phyloP scores from a whole-genome alignment of 2,888 invertebrate genomes.

The Polietes domitor region DNA sequence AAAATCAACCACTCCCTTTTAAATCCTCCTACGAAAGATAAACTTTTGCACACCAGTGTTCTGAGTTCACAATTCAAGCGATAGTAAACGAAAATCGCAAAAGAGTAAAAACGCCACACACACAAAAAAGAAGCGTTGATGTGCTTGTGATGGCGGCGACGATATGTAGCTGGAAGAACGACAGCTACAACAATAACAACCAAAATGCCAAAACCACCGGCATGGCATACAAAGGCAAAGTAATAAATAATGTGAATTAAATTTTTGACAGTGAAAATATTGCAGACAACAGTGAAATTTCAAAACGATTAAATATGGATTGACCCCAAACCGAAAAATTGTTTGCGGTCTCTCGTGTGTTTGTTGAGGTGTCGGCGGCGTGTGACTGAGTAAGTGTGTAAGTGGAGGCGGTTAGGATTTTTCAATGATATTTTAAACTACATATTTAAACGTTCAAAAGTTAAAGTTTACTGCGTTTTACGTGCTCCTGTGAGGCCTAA shows the following conservation, averaged over 20 bases:
- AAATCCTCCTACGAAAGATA: too few relatives aligned
- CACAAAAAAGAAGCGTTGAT: slow-evolving; percentile 57
- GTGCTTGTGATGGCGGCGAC: slow-evolving; percentile 56
- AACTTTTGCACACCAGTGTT: slow-evolving; percentile 32
- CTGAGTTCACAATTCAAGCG: slow-evolving; percentile 59
- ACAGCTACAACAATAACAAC: slow-evolving; percentile 17
- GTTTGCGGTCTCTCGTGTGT: slow-evolving; percentile 9
- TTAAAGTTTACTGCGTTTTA: too few relatives aligned
- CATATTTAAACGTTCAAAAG: too few relatives aligned
- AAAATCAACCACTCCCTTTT: too few relatives aligned
- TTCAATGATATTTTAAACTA: too few relatives aligned
- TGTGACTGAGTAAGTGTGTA: neutral
- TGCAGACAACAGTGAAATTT: slow-evolving; percentile 66
- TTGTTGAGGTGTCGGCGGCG: neutral
- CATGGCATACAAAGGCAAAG: slow-evolving; percentile 30
- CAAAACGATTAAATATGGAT: slow-evolving; percentile 62
- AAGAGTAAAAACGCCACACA: neutral
- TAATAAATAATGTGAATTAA: slow-evolving; percentile 67
- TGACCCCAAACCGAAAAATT: slow-evolving; percentile 23
- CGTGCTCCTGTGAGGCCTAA: too few relatives aligned
- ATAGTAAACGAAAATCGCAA: slow-evolving; percentile 46
- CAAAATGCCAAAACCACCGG: slow-evolving; percentile 26
- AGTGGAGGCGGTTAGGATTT: too few relatives aligned
- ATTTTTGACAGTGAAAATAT: slow-evolving; percentile 67
- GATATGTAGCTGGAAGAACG: slow-evolving; percentile 56